A percentile compares a stretch with the other conserved stretches of the same genome.
These are phyloP conservation scores for Venusia cambrica DNA, from an alignment of 2,888 invertebrate genomes.

Conservation along the genomic window DNA sequence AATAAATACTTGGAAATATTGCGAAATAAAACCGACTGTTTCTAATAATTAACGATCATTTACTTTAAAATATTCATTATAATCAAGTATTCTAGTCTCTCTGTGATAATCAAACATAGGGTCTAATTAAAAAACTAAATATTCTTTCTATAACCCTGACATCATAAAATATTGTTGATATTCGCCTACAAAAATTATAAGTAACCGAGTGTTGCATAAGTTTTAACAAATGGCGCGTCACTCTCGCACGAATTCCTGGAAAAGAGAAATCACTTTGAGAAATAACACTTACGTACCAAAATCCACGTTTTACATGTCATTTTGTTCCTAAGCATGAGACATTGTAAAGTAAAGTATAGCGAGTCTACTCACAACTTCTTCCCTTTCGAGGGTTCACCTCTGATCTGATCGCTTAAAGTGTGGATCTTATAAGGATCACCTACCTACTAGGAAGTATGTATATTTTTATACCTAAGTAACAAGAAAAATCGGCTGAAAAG, in stretches of 20 bases:
- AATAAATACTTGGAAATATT: no score
- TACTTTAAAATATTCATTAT: conserved; percentile 79
- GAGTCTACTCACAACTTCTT: no score
- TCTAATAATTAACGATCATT: conserved; percentile 81
- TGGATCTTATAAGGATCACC: no score
- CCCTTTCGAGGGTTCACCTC: no score
- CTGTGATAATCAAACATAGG: conserved; percentile 65
- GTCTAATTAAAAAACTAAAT: conserved; percentile 73
- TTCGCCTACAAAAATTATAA: conserved; percentile 85
- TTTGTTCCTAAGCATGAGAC: no score
- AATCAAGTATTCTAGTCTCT: conserved; percentile 61
- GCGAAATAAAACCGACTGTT: conserved; percentile 56
- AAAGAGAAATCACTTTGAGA: conserved; percentile 61
- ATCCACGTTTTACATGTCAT: no score
- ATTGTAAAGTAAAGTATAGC: no score
- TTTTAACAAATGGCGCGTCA: conserved; percentile 95
- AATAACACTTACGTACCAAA: no score
- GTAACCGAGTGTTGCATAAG: conserved; percentile 95
- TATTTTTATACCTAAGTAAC: no score
- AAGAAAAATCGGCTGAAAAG: no score
- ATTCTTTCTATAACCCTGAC: conserved; percentile 64
- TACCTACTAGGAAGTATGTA: no score
- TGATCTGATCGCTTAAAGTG: no score
- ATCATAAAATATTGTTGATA: conserved; percentile 68
- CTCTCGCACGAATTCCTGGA: conserved; percentile 92